Evolutionary conservation across 1,140 invertebrate genomes (phyloP).

Genomic region (Olivierus martensii): DNA sequence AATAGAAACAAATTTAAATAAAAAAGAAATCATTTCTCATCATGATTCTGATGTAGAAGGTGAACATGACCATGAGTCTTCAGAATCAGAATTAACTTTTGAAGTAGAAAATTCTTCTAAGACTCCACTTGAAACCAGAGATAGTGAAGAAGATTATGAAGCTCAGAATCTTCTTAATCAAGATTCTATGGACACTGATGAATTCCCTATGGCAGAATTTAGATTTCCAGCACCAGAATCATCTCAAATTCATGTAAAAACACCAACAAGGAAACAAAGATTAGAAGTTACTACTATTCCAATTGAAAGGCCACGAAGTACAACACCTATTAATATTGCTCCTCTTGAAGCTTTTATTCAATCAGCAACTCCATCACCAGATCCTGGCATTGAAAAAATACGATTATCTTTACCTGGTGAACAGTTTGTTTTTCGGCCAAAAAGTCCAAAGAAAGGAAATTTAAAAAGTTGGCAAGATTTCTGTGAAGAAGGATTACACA

Average conservation of each 20-base stretch:
- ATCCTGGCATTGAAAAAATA: constrained; percentile 20
- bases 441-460: constrained; percentile 27
- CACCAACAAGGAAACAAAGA: constrained; percentile 58
- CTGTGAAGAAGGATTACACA: constrained; percentile 41
- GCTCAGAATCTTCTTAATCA: constrained; percentile 18
- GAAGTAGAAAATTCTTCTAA: not conserved
- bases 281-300: constrained; percentile 61
- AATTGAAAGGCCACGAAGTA: constrained; percentile 70
- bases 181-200: constrained; percentile 21
- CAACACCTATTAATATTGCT: constrained; percentile 60
- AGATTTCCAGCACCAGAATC: constrained; percentile 1
- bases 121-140: not conserved
- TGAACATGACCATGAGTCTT: constrained; percentile 8
- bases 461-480: constrained; percentile 46
- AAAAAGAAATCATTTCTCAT: too few relatives aligned
- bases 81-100: constrained; percentile 12
- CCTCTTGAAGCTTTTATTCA: constrained; percentile 54
- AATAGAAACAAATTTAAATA: too few relatives aligned
- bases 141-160: constrained; percentile 15
- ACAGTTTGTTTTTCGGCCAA: constrained; percentile 18
- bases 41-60: not conserved
- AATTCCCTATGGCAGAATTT: constrained; percentile 13
- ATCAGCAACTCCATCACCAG: constrained; percentile 19
- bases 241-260: constrained; percentile 23
- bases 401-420: constrained; percentile 23